These are phyloP conservation scores for Bostrychus sinensis DNA, from an alignment of 2,113 vertebrate genomes.

Conservation along the genomic window DNA sequence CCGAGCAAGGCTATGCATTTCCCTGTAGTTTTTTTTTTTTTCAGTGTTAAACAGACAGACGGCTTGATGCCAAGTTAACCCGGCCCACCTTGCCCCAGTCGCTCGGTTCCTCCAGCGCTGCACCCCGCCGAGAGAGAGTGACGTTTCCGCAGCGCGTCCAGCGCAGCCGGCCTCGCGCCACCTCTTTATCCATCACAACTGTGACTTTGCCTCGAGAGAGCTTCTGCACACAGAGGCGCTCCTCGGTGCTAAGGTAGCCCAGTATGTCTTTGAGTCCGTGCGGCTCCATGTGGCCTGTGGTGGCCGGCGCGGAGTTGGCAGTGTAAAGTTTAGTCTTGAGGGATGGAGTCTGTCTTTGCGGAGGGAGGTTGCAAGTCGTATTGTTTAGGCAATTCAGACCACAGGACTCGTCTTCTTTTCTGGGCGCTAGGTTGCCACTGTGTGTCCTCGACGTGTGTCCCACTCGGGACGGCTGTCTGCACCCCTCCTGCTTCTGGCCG, in stretches of 20 bases:
- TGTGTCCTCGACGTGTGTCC: conserved; percentile 19
- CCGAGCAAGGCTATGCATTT: neutral
- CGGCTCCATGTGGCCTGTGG: conserved; percentile 69
- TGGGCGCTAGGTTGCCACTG: conserved; percentile 12
- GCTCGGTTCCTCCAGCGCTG: conserved; percentile 50
- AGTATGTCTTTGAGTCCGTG: conserved; percentile 75
- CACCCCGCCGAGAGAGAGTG: conserved; percentile 76
- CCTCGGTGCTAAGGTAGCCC: conserved; percentile 73
- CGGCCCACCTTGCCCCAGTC: conserved; percentile 16
- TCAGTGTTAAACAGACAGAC: neutral
- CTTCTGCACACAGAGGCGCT: conserved; percentile 73
- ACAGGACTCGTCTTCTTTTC: conserved; percentile 21
- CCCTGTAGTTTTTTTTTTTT: neutral
- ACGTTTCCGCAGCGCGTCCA: conserved; percentile 85
- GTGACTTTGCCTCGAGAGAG: conserved; percentile 85
- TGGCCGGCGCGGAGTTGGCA: conserved; percentile 54
- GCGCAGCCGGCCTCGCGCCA: conserved; percentile 80
- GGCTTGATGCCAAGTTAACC: neutral
- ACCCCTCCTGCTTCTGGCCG: conserved; percentile 57
- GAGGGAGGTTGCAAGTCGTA: conserved; percentile 62
- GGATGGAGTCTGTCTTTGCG: conserved; percentile 39
- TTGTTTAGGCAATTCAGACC: conserved; percentile 57
- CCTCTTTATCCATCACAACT: conserved; percentile 83
- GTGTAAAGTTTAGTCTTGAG: conserved; percentile 67
- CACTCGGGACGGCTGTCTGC: conserved; percentile 32